Base-by-base conservation (phyloP, 2,888 invertebrate species). In the Chloromyia formosa region DNA sequence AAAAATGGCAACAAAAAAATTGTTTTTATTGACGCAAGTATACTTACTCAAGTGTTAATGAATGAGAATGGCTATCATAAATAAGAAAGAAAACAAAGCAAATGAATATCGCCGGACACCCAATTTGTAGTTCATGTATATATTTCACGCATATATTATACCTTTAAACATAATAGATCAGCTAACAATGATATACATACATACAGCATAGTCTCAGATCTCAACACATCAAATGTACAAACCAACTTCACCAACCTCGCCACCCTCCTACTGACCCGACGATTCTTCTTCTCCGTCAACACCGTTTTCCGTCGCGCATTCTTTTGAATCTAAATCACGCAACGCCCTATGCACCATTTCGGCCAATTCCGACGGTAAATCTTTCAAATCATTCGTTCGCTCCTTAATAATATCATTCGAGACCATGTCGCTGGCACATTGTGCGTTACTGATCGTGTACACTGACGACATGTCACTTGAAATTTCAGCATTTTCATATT, bases 291-390 rank as follows among this genome's bases (percentile, higher is more conserved):
- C 49, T 2, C n/a, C 40, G 4, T n/a, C 22, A 20, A n/a, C 18
- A 49, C 9, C 58, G 18, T 54, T 18, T 22, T 69, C 60, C 5
- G 3, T 23, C 27, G 27, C 14, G 10, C 3, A n/a, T 10, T 85
- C 85, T 18, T 84, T 81, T 80, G 82, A 79, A 76, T 85, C 85
- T 56, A 84, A 79, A 76, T 87, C 86, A 75, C 86, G 83, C 75
- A 87, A 81, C 1, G 87, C 87, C 83, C 90, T 89, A 78, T 88
- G 87, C 0, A 91, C 90, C 73, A 91, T 83, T 71, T 88, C 87
- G 75, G 90, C 88, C 74, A 91, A 83, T 79, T 90, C 89, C 12
- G 88, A 86, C 2, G 91, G 90, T 77, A 91, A 83, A 78, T 88
- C 86, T 71, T 83, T 83, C 4, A 85, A 79, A 78, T 85, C 84